These are phyloP conservation scores for Lophotis ruficrista DNA, from an alignment of 2,113 vertebrate genomes.

Conservation along the genomic window DNA sequence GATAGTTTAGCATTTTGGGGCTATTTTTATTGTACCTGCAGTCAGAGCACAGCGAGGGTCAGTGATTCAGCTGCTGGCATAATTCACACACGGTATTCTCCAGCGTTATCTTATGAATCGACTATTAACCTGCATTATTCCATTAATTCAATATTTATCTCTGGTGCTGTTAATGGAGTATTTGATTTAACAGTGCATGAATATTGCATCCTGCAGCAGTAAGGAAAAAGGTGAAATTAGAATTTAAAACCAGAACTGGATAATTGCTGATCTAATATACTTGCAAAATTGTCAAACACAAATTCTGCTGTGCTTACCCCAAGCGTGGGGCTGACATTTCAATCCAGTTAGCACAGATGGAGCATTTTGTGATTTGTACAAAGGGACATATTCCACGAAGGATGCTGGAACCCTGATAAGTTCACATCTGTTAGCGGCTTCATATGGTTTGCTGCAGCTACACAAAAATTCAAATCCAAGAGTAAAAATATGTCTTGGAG, in stretches of 20 bases:
- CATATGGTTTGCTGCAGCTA: background rate
- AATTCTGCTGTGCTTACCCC: background rate
- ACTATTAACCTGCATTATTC: constrained; percentile 40
- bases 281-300: background rate
- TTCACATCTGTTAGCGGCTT: background rate
- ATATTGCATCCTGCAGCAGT: constrained; percentile 30
- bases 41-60: background rate
- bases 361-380: background rate
- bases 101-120: constrained; percentile 4
- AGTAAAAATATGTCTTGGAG: background rate
- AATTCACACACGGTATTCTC: background rate
- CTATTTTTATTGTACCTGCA: background rate
- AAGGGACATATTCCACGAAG: background rate
- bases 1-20: background rate
- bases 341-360: constrained; percentile 13
- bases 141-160: constrained; percentile 65
- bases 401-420: background rate
- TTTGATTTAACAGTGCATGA: constrained; percentile 50
- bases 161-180: constrained; percentile 33
- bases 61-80: background rate
- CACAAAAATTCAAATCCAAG: background rate
- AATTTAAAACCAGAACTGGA: constrained; percentile 3
- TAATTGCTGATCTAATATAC: background rate
- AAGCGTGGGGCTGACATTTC: background rate
- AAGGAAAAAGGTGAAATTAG: background rate